Percentiles rank a stretch among this genome's conserved stretches.
These are phyloP conservation scores for Ormyrus pomaceus DNA, from an alignment of 2,888 invertebrate genomes.

Conservation along the genomic window DNA sequence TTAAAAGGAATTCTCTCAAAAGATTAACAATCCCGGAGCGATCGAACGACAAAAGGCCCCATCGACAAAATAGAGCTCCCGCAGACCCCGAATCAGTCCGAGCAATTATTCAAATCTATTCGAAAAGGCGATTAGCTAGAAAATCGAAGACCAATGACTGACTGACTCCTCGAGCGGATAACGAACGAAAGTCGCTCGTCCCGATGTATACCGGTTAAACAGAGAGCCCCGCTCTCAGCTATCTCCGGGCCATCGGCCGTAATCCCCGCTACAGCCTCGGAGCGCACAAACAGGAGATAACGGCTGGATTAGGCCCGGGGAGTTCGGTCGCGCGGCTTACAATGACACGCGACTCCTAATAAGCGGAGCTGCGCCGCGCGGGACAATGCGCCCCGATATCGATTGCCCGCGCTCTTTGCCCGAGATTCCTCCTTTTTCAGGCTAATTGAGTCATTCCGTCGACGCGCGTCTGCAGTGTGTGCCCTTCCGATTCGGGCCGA, in stretches of 20 bases:
- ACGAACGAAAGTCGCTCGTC: conserved; percentile 14
- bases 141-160: conserved; percentile 13
- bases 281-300: conserved; percentile 16
- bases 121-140: conserved; percentile 30
- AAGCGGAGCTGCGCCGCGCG: not conserved
- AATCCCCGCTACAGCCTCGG: conserved; percentile 8
- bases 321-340: not conserved
- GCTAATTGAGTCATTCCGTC: too few species aligned
- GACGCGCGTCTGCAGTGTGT: too few species aligned
- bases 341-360: conserved; percentile 15
- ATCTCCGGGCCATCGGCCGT: conserved; percentile 24
- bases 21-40: too few species aligned
- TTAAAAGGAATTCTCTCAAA: too few species aligned
- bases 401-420: too few species aligned
- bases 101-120: not conserved
- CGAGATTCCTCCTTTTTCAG: too few species aligned
- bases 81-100: not conserved
- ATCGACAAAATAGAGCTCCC: too few species aligned
- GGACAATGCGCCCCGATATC: too few species aligned
- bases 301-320: conserved; percentile 8
- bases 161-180: not conserved
- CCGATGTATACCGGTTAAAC: not conserved
- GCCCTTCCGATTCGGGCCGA: too few species aligned
- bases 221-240: conserved; percentile 7
- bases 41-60: too few species aligned